phyloP scores from a whole-genome alignment of 2,113 vertebrate genomes.

The Chauna torquata region DNA sequence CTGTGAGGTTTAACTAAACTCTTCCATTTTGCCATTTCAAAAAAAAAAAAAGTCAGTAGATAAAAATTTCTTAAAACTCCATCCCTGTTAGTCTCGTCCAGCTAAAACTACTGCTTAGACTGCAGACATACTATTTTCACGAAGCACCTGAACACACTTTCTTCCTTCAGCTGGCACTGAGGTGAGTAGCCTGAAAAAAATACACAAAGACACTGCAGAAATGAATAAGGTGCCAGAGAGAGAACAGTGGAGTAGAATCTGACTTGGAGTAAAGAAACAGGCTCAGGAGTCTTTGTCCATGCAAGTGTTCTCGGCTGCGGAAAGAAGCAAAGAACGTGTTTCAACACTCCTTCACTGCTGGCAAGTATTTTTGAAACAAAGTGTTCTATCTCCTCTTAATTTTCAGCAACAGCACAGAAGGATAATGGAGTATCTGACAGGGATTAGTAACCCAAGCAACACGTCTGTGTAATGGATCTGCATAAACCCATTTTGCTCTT shows the following conservation, averaged over 20 bases:
- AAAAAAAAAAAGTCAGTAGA: not conserved
- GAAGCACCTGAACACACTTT: not conserved
- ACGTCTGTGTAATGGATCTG: not conserved
- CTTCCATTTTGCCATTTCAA: not conserved
- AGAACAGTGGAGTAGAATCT: not conserved
- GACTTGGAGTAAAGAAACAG: not conserved
- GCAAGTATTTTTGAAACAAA: not conserved
- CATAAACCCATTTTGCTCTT: not conserved
- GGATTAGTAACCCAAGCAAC: not conserved
- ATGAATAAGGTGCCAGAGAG: not conserved
- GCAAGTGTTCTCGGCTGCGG: not conserved
- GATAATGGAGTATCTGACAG: not conserved
- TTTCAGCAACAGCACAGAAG: not conserved
- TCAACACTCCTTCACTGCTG: not conserved
- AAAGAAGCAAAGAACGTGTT: not conserved
- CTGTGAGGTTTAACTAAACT: not conserved
- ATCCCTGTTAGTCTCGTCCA: not conserved
- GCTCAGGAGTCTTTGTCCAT: not conserved
- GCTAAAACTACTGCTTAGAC: not conserved
- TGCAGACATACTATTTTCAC: not conserved
- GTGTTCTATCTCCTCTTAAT: not conserved
- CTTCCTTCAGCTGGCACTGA: not conserved
- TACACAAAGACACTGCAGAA: not conserved
- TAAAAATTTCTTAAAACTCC: not conserved
- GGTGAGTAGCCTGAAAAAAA: not conserved